Evolutionary conservation across 2,797 vertebrate genomes (phyloP), one percentile per base, ranked within the genome.

Genomic region (Triplophysa yarkandensis): DNA sequence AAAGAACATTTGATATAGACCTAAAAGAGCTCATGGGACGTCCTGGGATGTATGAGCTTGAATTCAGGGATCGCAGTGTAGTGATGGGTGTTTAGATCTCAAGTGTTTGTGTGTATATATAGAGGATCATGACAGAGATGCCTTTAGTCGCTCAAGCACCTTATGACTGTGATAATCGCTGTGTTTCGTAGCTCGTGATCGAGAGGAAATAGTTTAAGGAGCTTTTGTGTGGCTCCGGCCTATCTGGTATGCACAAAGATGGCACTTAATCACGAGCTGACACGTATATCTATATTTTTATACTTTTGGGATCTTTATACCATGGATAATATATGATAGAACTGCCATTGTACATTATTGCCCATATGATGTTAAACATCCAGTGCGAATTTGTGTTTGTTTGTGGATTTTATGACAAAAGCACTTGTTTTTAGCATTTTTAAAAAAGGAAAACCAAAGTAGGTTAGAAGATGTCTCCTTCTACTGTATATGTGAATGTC

Each of bases 101-200:
- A 62, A 80, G 81, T 39, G 36, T 39, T 9, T 39, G 34, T 91
- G 92, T 96, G 50, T 83, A 95, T 94, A 94, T 86, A 77, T 74
- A 13, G 71, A 62, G 52, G 44, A 8, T 65, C 43, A 46, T 68
- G 85, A 87, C 85, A 87, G 89, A 87, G 90, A 89, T 88, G 82
- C 77, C 85, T 91, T 91, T 92, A 79, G 88, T 90, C 83, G 93
- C 93, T 94, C 95, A 90, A 89, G 95, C 95, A 97, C 95, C 95
- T 98, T 96, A 96, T 85, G 85, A 93, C 78, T 43, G 54, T 50
- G 64, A 58, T 68, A 36, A 69, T 73, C 74, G 75, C 73, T 77
- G 78, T 73, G 77, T 66, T 77, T 17, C 46, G 60, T 69, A 25
- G 65, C 28, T 63, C 16, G 36, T 36, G 16, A 36, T 34, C 13